Percentiles rank a stretch among this genome's conserved stretches.
Evolutionary conservation across 2,797 vertebrate species (phyloP).

Genomic region (Halcyon chelicuti): DNA sequence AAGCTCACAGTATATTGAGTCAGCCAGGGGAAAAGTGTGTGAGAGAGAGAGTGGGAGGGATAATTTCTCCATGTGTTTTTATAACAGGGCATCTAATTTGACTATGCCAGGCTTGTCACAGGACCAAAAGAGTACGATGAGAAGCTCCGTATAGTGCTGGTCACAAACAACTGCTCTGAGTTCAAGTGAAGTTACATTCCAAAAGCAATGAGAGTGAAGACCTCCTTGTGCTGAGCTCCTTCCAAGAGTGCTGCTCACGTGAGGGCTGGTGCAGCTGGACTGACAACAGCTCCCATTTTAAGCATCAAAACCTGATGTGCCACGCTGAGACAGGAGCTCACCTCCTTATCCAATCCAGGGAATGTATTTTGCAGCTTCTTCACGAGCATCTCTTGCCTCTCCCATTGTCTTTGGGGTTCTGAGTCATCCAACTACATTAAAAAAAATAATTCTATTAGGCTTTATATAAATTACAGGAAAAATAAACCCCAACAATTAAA

Average conservation of each 20-base stretch:
- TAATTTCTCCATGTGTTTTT: not conserved
- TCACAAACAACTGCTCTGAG: not conserved
- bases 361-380: slow-evolving; percentile 88
- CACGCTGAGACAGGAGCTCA: slow-evolving; percentile 57
- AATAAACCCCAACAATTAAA: not conserved
- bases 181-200: not conserved
- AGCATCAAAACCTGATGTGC: not conserved
- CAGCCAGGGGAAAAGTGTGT: not conserved
- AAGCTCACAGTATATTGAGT: not conserved
- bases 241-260: not conserved
- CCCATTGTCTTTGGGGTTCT: slow-evolving; percentile 78
- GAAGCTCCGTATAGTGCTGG: not conserved
- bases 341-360: slow-evolving; percentile 90
- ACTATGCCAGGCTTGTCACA: not conserved
- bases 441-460: not conserved
- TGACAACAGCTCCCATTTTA: not conserved
- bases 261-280: not conserved
- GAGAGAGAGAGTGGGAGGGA: not conserved
- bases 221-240: not conserved
- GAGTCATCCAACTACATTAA: slow-evolving; percentile 70
- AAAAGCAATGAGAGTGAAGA: not conserved
- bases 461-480: not conserved
- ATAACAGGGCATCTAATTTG: not conserved
- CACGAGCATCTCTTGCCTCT: slow-evolving; percentile 88
- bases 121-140: not conserved